Conservation (phyloP, 2,888 invertebrate genomes). For the Griposia aprilina region DNA sequence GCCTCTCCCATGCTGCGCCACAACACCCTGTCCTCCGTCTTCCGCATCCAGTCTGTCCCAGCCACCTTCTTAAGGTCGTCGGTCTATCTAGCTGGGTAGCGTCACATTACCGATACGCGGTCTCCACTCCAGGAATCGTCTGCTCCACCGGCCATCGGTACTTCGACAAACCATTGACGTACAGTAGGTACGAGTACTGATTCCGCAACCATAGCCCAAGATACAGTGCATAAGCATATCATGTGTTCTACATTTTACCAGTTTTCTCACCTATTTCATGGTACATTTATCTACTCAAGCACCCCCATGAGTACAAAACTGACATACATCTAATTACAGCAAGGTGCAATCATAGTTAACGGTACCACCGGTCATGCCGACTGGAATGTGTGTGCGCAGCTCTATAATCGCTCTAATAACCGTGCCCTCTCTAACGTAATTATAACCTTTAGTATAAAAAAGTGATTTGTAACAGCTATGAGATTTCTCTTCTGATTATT, state of each 20-base stretch:
- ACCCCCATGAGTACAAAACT: slow-evolving; percentile 22
- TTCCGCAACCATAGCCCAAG: background rate
- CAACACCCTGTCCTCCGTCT: background rate
- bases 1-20: background rate
- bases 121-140: background rate
- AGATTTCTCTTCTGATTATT: slow-evolving; percentile 48
- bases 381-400: slow-evolving; percentile 55
- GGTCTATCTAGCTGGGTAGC: background rate
- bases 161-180: background rate
- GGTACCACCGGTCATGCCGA: slow-evolving; percentile 57
- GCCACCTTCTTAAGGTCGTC: background rate
- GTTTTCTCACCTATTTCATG: slow-evolving; percentile 9
- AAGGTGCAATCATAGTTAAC: slow-evolving; percentile 65
- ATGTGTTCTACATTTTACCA: background rate
- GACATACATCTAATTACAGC: slow-evolving; percentile 60
- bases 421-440: slow-evolving; percentile 47
- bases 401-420: slow-evolving; percentile 63
- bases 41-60: background rate
- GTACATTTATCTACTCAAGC: background rate
- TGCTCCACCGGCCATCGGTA: no score
- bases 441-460: slow-evolving; percentile 57
- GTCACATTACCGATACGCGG: background rate
- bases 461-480: slow-evolving; percentile 26
- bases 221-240: background rate
- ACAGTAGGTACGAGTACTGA: background rate